Evolutionary conservation across 1,140 invertebrate genomes (phyloP).

Genomic region (Camponotus vicinus): DNA sequence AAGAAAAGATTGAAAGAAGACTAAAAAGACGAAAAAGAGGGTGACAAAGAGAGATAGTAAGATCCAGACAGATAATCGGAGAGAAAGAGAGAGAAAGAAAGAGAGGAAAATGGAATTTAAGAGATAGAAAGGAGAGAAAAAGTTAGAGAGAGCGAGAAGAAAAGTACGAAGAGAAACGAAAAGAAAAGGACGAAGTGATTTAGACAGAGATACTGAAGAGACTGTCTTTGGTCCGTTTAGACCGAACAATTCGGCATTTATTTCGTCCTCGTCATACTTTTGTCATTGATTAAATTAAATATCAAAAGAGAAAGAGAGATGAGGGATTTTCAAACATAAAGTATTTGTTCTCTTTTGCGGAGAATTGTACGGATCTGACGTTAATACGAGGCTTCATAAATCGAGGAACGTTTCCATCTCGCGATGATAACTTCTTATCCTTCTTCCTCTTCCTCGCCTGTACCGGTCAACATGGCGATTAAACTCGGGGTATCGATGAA

Average conservation of each 20-base stretch:
- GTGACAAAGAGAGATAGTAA: neutral
- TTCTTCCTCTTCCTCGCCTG: slow-evolving; percentile 91
- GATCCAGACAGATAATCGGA: neutral
- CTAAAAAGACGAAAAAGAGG: neutral
- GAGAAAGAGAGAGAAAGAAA: slow-evolving; percentile 4
- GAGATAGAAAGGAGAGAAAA: neutral
- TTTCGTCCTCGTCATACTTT: slow-evolving; percentile 13
- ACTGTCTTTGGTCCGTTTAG: neutral
- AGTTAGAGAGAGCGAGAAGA: neutral
- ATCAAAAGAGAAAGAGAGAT: neutral
- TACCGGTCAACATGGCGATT: slow-evolving; percentile 94
- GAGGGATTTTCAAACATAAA: slow-evolving; percentile 8
- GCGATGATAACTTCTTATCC: slow-evolving; percentile 34
- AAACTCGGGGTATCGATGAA: slow-evolving; percentile 96
- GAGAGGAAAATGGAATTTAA: neutral
- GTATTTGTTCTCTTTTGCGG: slow-evolving; percentile 41
- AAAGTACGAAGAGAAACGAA: neutral
- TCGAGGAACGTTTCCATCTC: slow-evolving; percentile 63
- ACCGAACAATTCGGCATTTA: neutral
- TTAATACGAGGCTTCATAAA: slow-evolving; percentile 59
- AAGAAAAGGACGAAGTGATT: neutral
- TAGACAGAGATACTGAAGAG: neutral
- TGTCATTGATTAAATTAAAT: slow-evolving; percentile 14
- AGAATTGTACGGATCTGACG: slow-evolving; percentile 43
- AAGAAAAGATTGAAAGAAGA: neutral